These are phyloP conservation scores for Syngnathus scovelli DNA, from an alignment of 2,113 vertebrate genomes.

Conservation along the genomic window DNA sequence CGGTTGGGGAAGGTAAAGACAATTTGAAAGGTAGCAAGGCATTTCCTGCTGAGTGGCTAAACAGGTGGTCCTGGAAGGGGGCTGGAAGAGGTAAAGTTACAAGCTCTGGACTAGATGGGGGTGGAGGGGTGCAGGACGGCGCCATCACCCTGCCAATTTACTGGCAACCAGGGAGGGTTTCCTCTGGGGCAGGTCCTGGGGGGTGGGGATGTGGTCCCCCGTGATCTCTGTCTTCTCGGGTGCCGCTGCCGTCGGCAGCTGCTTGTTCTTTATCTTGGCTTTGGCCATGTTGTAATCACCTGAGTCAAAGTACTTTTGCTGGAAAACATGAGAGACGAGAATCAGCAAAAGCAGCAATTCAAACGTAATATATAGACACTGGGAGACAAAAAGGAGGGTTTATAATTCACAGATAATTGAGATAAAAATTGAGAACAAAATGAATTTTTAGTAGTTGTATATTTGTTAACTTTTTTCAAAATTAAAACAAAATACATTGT, in stretches of 20 bases:
- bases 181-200: slow-evolving; percentile 96
- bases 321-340: slow-evolving; percentile 18
- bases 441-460: no score
- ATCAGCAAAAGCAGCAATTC: not conserved
- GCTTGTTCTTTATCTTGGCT: slow-evolving; percentile 98
- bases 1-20: slow-evolving; percentile 46
- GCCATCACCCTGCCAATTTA: slow-evolving; percentile 91
- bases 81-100: slow-evolving; percentile 60
- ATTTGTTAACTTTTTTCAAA: no score
- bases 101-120: slow-evolving; percentile 65
- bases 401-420: no score
- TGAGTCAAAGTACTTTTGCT: slow-evolving; percentile 99
- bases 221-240: slow-evolving; percentile 95
- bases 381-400: no score
- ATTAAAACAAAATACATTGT: not conserved
- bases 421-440: no score
- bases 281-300: slow-evolving; percentile 99
- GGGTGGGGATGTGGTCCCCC: slow-evolving; percentile 97
- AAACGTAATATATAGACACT: not conserved
- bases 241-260: slow-evolving; percentile 85
- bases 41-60: slow-evolving; percentile 51
- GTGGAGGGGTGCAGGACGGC: slow-evolving; percentile 51
- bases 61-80: slow-evolving; percentile 52
- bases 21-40: slow-evolving; percentile 37
- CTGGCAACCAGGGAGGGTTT: slow-evolving; percentile 98